Evolutionary conservation across 2,797 vertebrate species (phyloP), one percentile per base, ranked within the genome.

Genomic region (Rhabdophis nuchalis): DNA sequence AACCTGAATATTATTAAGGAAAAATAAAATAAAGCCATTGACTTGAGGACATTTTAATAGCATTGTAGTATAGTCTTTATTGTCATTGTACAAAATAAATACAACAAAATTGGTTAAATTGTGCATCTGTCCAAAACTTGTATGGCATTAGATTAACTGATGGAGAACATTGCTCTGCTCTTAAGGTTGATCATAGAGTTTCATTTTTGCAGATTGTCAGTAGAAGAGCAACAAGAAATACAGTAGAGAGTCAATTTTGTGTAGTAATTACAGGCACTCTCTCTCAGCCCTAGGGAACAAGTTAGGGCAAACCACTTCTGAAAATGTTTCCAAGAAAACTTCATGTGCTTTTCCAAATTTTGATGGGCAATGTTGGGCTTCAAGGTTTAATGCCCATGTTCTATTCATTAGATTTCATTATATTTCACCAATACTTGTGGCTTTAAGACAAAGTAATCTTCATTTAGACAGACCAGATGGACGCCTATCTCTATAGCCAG

Each of bases 51-150:
- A 5, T 90, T 88, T 87, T 93, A 12, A 20, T 27, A 85, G 52
- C 0, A 56, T 88, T 94, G 46, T 46, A 46, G 46, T 46, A 46
- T 46, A 46, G 46, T 46, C 46, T 46, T 46, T 46, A 46, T 46
- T 46, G 46, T 46, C 46, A 46, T 46, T 46, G 46, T 46, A 46
- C 46, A 46, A 46, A 46, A 46, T 46, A 46, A 46, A 46, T 46
- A 46, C 46, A 46, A 46, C 46, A 5, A 46, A 46, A 46, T 46
- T 46, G 46, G 46, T 46, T 46, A 46, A 46, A 46, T 46, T 46
- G 53, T 93, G 32, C 89, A 68, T 61, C 88, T 93, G 87, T 89
- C 91, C 90, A 46, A 89, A 36, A 72, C 86, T 27, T 90, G 93
- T 58, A 57, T 92, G 91, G 27, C 4, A 87, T 52, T 86, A 46